These are phyloP conservation scores for Cathartes aura DNA, from an alignment of 2,113 vertebrate species.

Conservation along the genomic window DNA sequence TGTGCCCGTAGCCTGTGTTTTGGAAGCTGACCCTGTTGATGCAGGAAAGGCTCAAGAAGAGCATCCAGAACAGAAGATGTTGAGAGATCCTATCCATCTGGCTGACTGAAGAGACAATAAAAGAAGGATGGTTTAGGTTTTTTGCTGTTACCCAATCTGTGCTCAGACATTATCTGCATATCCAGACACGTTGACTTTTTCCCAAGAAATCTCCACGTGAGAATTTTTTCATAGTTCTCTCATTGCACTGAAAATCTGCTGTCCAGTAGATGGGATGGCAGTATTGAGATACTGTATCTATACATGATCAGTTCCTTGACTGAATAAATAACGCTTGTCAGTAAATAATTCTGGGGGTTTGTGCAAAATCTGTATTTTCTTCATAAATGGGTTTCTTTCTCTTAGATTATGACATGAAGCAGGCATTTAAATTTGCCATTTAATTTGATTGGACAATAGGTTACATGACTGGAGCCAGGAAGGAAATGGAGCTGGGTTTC, in stretches of 20 bases:
- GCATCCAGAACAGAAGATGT: neutral
- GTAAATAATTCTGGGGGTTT: neutral
- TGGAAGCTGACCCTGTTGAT: neutral
- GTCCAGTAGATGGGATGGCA: neutral
- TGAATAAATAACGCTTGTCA: neutral
- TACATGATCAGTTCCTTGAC: neutral
- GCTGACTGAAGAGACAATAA: neutral
- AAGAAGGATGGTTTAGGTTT: neutral
- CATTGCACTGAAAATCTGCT: neutral
- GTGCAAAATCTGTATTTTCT: neutral
- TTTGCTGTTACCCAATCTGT: neutral
- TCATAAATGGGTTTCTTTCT: neutral
- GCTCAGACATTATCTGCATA: neutral
- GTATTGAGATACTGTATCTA: neutral
- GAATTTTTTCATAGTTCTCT: neutral
- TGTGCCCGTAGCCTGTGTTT: neutral
- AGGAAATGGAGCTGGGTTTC: neutral
- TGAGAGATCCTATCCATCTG: neutral
- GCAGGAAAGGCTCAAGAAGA: neutral
- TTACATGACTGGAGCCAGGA: neutral
- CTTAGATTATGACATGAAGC: neutral
- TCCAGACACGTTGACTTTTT: neutral
- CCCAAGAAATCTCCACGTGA: neutral
- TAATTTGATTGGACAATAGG: neutral
- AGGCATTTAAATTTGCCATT: neutral